Base-by-base conservation (phyloP, 2,888 invertebrate species). In the Sinohyriopsis cumingii region DNA sequence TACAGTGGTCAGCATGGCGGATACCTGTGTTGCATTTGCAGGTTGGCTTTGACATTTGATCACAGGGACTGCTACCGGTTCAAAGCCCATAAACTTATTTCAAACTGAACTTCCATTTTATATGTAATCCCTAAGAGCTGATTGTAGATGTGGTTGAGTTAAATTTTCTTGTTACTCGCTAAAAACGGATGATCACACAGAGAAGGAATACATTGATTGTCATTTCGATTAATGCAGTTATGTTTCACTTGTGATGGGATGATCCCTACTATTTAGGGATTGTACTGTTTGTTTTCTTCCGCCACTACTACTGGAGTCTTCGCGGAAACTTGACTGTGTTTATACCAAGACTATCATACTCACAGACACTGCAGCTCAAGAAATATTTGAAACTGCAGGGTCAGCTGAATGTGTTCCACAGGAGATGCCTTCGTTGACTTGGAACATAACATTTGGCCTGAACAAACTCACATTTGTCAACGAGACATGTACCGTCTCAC, bases 261-360 rank as follows among this genome's bases (percentile, higher is more conserved):
- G 19, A 67, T 5, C 71, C 71, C 4, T 67, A 65, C 53, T 19
- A 67, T 5, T n/a, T 63, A 7, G 71, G 67, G 1, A 61, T 61
- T 7, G 0, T 68, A 3, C 56, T 67, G 45, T 65, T 59, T 54
- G 9, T 67, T 1, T 67, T 65, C 53, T 59, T 53, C 67, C 67
- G 9, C 33, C 67, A 55, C 9, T 67, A 45, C 45, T 45, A 45
- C 45, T 45, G 45, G 12, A 45, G 45, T 20, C 45, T 71, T 7
- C 59, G 53, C 20, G 59, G 59, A 61, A 25, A 57, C 53, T 55
- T 18, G 25, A 54, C 18, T 15, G 57, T 19, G 25, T 22, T 68
- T 22, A 28, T 19, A 33, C 45, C 6, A 28, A 45, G 19, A 24
- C 56, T 56, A 28, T 22, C 45, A 59, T 33, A n/a, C 24, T 56